Conservation (phyloP, 1,140 invertebrate species). For the Branchinecta lynchi region DNA sequence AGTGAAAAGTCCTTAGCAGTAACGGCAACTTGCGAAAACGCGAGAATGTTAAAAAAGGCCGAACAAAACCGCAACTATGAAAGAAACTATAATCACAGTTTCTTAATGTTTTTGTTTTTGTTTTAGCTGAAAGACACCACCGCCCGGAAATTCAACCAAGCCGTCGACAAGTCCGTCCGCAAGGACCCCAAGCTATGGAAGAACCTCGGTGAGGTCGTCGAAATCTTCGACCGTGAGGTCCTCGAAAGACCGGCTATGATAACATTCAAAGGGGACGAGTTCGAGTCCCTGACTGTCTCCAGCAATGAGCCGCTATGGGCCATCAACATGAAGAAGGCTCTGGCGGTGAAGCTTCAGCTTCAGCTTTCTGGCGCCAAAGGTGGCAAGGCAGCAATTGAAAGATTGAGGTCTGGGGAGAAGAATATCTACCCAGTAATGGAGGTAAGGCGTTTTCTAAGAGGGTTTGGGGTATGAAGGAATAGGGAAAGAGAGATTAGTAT, state of each 20-base stretch:
- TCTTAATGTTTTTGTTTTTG: background rate
- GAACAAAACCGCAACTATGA: too few species aligned
- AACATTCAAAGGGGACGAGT: conserved; percentile 11
- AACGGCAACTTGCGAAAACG: too few species aligned
- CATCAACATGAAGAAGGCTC: conserved; percentile 19
- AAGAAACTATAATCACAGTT: too few species aligned
- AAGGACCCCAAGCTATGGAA: background rate
- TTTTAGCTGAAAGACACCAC: background rate
- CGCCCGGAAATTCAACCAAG: conserved; percentile 2
- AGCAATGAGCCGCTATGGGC: conserved; percentile 20
- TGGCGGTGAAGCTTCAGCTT: conserved; percentile 19
- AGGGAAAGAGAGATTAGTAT: too few species aligned
- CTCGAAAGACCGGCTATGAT: background rate
- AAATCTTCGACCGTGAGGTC: background rate
- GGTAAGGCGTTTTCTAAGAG: background rate
- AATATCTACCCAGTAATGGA: background rate
- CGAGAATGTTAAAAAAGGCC: too few species aligned
- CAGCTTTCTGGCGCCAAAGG: conserved; percentile 13
- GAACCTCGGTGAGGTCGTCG: background rate
- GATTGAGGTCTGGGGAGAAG: background rate
- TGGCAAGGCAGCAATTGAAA: background rate
- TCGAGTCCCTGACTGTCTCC: conserved; percentile 17
- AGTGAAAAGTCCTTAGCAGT: too few species aligned
- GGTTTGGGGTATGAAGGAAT: too few species aligned
- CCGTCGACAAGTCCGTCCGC: background rate